Percentiles rank a stretch among this genome's conserved stretches.
These are phyloP conservation scores for Percopsis transmontana DNA, from an alignment of 2,113 vertebrate genomes.

Conservation along the genomic window DNA sequence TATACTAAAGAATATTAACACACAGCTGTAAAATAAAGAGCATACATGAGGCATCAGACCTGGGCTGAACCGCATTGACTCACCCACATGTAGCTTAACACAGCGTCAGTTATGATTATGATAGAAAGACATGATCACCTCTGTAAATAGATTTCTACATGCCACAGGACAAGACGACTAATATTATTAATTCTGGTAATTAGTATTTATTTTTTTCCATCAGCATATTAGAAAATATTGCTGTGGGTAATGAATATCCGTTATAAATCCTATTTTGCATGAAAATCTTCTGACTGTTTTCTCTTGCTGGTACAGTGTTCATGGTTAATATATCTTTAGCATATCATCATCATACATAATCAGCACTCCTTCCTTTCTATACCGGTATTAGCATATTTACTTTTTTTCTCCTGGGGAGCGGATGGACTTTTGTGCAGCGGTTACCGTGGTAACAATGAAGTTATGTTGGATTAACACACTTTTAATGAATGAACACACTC, in stretches of 20 bases:
- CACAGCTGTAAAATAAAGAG: not conserved
- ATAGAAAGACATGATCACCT: not conserved
- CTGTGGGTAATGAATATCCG: not conserved
- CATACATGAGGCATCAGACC: not conserved
- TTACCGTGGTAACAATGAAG: too few relatives aligned
- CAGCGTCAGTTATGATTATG: constrained; percentile 8
- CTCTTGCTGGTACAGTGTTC: too few relatives aligned
- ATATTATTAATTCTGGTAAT: constrained; percentile 5
- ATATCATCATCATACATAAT: too few relatives aligned
- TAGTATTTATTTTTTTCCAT: constrained; percentile 9
- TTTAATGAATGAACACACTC: too few relatives aligned
- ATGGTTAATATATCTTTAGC: too few relatives aligned
- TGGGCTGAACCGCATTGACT: constrained; percentile 6
- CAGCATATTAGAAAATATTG: not conserved
- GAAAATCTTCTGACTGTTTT: too few relatives aligned
- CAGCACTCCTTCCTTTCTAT: too few relatives aligned
- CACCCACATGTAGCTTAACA: not conserved
- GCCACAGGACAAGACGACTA: not conserved
- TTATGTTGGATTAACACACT: too few relatives aligned
- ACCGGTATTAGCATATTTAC: too few relatives aligned
- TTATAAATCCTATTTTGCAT: too few relatives aligned
- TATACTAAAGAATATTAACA: not conserved
- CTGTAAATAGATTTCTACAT: not conserved
- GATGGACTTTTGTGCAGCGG: too few relatives aligned
- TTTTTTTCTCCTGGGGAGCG: too few relatives aligned